Base-by-base conservation (phyloP, 2,888 invertebrate species). In the Dryadula phaetusa region DNA sequence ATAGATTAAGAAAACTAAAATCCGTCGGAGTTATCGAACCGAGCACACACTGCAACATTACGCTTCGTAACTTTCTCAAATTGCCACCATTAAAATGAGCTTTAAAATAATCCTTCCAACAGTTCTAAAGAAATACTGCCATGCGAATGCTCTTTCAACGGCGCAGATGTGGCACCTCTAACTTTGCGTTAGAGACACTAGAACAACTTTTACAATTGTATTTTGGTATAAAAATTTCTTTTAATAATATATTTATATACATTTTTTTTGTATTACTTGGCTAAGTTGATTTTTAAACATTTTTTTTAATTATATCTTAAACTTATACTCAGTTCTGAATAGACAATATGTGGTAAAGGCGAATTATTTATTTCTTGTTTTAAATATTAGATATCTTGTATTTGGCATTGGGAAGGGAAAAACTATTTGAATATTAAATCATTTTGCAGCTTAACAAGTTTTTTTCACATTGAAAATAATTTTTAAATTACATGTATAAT, bases 91-190 rank as follows among this genome's bases (percentile, higher is more conserved):
- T 85, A 84, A 83, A 83, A 81, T 83, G 76, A 82, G 82, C 82
- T 84, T 84, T 82, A 82, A 83, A 83, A 83, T 84, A 85, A 84
- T 85, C 82, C 80, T 72, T 76, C 75, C 74, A 75, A 73, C 74
- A 79, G 76, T 79, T 78, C 70, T 75, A 76, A 78, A 80, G 79
- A 83, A 77, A 79, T 77, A 81, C 75, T 78, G 75, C 76, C 62
- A 67, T 74, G 72, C 70, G 74, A 79, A 76, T 75, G 75, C 69
- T 76, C 72, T 75, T 76, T 74, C 77, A 77, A 62, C 68, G 60
- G 74, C 76, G 69, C 79, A 80, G 78, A 80, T 83, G 79, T 74
- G 80, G 18, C 63, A 63, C 62, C 58, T 60, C 58, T 56, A 53
- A 70, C 64, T 71, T 62, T 56, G 72, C 76, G 69, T 62, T 28